Percentiles rank a stretch among this genome's conserved stretches.
phyloP scores from a whole-genome alignment of 2,888 invertebrate species.

The Ligdia adustata region DNA sequence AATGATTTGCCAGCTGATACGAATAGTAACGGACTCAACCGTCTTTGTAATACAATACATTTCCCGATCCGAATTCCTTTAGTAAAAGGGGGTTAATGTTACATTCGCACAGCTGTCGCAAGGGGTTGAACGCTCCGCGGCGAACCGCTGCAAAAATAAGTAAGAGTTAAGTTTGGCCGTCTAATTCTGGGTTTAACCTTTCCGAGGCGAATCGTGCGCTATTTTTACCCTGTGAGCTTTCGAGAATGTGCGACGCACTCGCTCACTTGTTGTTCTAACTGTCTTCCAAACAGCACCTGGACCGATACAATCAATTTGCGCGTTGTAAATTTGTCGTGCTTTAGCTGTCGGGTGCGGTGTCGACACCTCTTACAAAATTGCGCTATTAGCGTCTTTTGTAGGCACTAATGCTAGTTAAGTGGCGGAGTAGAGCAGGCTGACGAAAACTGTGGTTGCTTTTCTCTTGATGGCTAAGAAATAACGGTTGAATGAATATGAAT shows the following conservation, averaged over 20 bases:
- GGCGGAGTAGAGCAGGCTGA: no score
- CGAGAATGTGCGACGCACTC: conserved; percentile 52
- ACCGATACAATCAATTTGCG: conserved; percentile 29
- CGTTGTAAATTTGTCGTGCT: conserved; percentile 40
- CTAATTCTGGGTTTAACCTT: conserved; percentile 77
- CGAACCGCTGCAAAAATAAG: conserved; percentile 65
- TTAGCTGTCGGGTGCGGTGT: conserved; percentile 12
- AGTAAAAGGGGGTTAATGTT: conserved; percentile 19
- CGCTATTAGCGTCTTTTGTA: no score
- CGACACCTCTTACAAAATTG: conserved; percentile 15
- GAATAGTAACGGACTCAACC: background rate
- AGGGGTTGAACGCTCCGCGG: conserved; percentile 46
- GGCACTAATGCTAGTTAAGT: no score
- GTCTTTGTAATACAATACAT: conserved; percentile 1
- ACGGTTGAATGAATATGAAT: no score
- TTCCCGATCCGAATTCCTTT: conserved; percentile 8
- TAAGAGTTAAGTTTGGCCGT: conserved; percentile 73
- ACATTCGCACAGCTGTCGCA: conserved; percentile 12
- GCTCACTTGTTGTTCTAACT: conserved; percentile 29
- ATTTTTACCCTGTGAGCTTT: conserved; percentile 61
- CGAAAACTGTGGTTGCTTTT: background rate
- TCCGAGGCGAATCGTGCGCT: conserved; percentile 63
- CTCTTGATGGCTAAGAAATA: background rate
- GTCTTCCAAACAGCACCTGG: conserved; percentile 31
- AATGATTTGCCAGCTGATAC: background rate